Percentiles rank a stretch among this genome's conserved stretches.
Evolutionary conservation across 2,113 vertebrate species (phyloP).

Genomic region (Origma solitaria): DNA sequence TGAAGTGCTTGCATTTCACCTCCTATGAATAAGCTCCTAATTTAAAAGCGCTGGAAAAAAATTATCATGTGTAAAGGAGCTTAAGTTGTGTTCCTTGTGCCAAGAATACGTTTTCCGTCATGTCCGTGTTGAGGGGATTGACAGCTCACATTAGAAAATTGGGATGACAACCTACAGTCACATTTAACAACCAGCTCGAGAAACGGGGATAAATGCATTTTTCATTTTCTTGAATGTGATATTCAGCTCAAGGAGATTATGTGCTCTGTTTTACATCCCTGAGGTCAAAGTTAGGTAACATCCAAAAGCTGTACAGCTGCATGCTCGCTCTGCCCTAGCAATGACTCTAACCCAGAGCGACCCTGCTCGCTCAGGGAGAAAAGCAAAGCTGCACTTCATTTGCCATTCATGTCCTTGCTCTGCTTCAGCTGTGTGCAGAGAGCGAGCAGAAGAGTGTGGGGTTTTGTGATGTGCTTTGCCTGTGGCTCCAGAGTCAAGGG

Average conservation of each 20-base stretch:
- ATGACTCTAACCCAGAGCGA: background rate
- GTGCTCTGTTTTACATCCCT: background rate
- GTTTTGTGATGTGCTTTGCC: background rate
- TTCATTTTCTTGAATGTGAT: background rate
- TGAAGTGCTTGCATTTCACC: background rate
- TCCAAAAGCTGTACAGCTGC: background rate
- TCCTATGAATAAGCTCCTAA: background rate
- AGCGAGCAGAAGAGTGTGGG: background rate
- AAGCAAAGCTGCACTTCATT: background rate
- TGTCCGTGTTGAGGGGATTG: background rate
- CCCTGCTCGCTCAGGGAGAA: background rate
- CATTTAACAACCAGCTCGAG: background rate
- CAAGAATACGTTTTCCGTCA: background rate
- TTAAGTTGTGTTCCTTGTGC: background rate
- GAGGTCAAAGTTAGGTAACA: background rate
- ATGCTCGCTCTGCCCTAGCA: background rate
- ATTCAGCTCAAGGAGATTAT: background rate
- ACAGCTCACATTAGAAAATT: background rate
- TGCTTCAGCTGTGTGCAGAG: background rate
- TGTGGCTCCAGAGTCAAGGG: background rate
- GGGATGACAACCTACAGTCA: background rate
- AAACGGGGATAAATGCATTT: background rate
- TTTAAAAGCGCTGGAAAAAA: conserved; percentile 10
- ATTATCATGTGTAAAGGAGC: background rate
- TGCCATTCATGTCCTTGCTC: background rate